Percentiles rank a stretch among this genome's conserved stretches.
Evolutionary conservation across 2,888 invertebrate species (phyloP).

Genomic region (Meiosimyza decipiens): DNA sequence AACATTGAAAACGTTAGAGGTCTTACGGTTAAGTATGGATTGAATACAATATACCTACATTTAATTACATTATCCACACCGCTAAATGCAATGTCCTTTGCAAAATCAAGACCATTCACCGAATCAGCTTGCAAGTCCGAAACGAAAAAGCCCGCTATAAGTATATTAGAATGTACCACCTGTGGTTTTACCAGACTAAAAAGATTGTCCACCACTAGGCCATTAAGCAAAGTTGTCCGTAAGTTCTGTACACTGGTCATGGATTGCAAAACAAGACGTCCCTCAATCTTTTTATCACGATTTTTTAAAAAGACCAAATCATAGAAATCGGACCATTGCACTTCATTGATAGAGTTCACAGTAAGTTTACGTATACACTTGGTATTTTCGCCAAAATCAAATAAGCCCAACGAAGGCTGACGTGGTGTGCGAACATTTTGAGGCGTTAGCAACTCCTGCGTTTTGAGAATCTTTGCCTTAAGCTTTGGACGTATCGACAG

Average conservation of each 20-base stretch:
- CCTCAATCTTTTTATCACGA: conserved; percentile 54
- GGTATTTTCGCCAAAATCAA: conserved; percentile 32
- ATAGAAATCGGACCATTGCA: conserved; percentile 55
- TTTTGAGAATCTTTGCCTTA: conserved; percentile 48
- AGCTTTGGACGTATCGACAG: conserved; percentile 48
- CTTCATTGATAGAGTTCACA: conserved; percentile 55
- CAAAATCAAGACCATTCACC: conserved; percentile 58
- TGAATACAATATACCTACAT: conserved; percentile 45
- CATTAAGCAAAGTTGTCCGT: conserved; percentile 51
- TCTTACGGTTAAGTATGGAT: not conserved
- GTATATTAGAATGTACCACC: conserved; percentile 54
- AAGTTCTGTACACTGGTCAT: conserved; percentile 48
- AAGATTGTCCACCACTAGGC: conserved; percentile 50
- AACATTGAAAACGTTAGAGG: too few relatives aligned
- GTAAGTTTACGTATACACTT: conserved; percentile 35
- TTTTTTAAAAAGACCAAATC: conserved; percentile 54
- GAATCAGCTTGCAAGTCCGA: conserved; percentile 49
- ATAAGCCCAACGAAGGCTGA: conserved; percentile 37
- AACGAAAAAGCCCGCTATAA: conserved; percentile 54
- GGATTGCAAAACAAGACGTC: conserved; percentile 56
- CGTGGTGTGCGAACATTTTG: conserved; percentile 33
- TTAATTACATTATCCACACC: conserved; percentile 52
- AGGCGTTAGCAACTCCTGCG: conserved; percentile 49
- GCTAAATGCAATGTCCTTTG: conserved; percentile 57
- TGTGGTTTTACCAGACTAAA: conserved; percentile 58